Evolutionary conservation across 2,888 invertebrate genomes (phyloP).

Genomic region (Megamerina dolium): DNA sequence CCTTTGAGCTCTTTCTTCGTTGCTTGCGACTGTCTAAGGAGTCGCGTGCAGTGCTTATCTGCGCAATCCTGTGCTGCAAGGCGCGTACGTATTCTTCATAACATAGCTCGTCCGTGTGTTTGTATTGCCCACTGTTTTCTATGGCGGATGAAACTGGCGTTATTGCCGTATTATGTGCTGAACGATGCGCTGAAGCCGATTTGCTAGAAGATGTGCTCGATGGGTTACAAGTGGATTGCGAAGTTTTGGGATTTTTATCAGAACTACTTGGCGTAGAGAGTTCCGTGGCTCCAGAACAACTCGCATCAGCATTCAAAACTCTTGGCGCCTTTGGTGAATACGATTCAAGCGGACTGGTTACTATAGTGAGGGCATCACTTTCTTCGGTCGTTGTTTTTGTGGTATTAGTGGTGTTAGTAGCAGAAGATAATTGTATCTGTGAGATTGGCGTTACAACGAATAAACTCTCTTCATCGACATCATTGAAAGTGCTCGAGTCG

Average conservation of each 20-base stretch:
- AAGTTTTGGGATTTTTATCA: slow-evolving; percentile 42
- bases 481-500: slow-evolving; percentile 42
- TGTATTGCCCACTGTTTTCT: slow-evolving; percentile 5
- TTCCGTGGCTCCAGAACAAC: slow-evolving; percentile 21
- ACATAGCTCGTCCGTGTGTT: slow-evolving; percentile 42
- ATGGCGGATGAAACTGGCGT: slow-evolving; percentile 15
- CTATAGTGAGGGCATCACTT: slow-evolving; percentile 55
- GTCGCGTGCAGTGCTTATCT: slow-evolving; percentile 61
- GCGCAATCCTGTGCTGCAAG: slow-evolving; percentile 61
- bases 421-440: slow-evolving; percentile 24
- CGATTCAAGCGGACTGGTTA: slow-evolving; percentile 52
- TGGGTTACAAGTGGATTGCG: slow-evolving; percentile 31
- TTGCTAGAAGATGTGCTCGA: slow-evolving; percentile 29
- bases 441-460: slow-evolving; percentile 49
- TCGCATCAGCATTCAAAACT: slow-evolving; percentile 12
- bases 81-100: slow-evolving; percentile 62
- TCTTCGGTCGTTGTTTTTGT: slow-evolving; percentile 56
- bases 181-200: slow-evolving; percentile 21
- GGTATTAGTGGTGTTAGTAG: slow-evolving; percentile 14
- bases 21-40: slow-evolving; percentile 61
- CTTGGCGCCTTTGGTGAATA: slow-evolving; percentile 34
- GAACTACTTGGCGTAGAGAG: slow-evolving; percentile 42
- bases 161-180: slow-evolving; percentile 24
- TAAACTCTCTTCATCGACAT: slow-evolving; percentile 58
- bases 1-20: slow-evolving; percentile 53